Base-by-base conservation (phyloP, 1,140 invertebrate species). In the Musca domestica region DNA sequence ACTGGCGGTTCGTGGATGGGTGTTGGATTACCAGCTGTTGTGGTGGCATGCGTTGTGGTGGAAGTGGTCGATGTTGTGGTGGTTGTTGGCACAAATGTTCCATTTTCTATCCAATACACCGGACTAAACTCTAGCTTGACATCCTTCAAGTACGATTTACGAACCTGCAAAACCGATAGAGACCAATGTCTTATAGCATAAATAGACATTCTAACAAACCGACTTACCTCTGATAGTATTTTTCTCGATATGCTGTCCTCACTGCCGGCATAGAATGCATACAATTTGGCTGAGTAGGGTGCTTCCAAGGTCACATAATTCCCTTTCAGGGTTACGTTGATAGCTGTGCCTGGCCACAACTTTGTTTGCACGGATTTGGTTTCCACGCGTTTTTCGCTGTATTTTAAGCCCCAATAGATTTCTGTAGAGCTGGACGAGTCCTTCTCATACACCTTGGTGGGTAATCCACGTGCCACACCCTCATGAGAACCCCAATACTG, bases 401-500 rank as follows among this genome's bases (percentile, higher is more conserved):
- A 85, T 22, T 85, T 84, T 20, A 89, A 85, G 3, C 88, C 90
- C 91, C 91, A 93, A 68, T 86, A 84, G 64, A 91, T 87, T 69
- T 88, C 84, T 0, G 86, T 84, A 4, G 87, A 78, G 27, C 74
- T 73, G 0, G 84, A 83, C 2, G 17, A 15, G 71, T 91, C 88
- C 19, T 82, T 83, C 67, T 89, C 81, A 46, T 81, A 85, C 58
- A 93, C 87, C 15, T 84, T 87, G 10, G 91, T 92, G 66, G 88
- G 88, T 58, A 93, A 78, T 1, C 90, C 91, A 65, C 88, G 90
- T 5, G 91, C 85, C 66, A 92, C 88, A 0, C 88, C 91, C 69
- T 91, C 88, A 1, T 89, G 88, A 67, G 92, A 89, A 23, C 91
- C 91, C 91, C 91, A 93, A 74, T 89, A 89, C 58, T 90, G 81